phyloP scores from a whole-genome alignment of 2,797 vertebrate genomes.

The Yasuhikotakia modesta region DNA sequence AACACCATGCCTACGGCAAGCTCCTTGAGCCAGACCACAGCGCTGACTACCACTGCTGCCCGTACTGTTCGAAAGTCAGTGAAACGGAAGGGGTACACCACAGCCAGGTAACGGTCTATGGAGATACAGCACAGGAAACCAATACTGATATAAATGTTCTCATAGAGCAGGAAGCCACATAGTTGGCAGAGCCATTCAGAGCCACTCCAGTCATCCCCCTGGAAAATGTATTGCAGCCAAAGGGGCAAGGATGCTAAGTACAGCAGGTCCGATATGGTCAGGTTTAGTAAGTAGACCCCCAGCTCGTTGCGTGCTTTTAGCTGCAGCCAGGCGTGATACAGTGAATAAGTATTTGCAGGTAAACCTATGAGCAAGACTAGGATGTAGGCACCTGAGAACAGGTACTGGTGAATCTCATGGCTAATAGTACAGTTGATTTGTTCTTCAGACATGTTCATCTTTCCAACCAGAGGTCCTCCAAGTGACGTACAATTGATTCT shows the following conservation, averaged over 20 bases:
- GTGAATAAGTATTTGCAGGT: conserved; percentile 87
- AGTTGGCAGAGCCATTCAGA: conserved; percentile 87
- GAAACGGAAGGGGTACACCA: conserved; percentile 90
- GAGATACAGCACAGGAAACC: conserved; percentile 97
- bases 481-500: conserved; percentile 47
- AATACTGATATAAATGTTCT: conserved; percentile 97
- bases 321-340: conserved; percentile 92
- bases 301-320: conserved; percentile 90
- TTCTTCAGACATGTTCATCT: conserved; percentile 62
- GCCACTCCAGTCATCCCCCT: conserved; percentile 88
- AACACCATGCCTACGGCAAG: conserved; percentile 81
- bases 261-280: conserved; percentile 91
- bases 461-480: conserved; percentile 23
- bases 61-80: conserved; percentile 82
- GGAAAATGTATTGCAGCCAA: conserved; percentile 94
- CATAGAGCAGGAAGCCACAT: conserved; percentile 92
- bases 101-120: conserved; percentile 91
- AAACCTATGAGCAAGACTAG: conserved; percentile 85
- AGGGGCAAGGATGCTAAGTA: conserved; percentile 92
- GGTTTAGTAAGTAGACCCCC: conserved; percentile 90
- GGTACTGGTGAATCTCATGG: conserved; percentile 86
- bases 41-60: conserved; percentile 78
- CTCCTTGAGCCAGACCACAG: conserved; percentile 89
- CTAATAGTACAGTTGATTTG: conserved; percentile 79
- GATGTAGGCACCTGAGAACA: conserved; percentile 88